Conservation (phyloP, 2,888 invertebrate species). For the Xestia ashworthii region DNA sequence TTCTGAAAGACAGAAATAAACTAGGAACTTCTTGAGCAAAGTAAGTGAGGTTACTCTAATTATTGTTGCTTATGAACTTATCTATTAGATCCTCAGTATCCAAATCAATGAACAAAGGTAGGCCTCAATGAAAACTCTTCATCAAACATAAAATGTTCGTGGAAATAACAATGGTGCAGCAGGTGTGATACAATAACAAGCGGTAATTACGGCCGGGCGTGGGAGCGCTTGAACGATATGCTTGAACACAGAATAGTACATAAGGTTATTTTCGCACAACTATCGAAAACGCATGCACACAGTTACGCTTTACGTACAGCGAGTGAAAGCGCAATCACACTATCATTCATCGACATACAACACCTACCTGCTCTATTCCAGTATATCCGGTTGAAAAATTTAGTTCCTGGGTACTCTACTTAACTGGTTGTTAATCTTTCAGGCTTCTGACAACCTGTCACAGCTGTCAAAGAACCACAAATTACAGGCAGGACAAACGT, state of each 20-base stretch:
- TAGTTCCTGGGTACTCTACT: neutral
- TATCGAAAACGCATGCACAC: neutral
- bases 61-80: neutral
- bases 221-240: slow-evolving; percentile 47
- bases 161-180: slow-evolving; percentile 49
- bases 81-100: neutral
- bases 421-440: neutral
- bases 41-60: neutral
- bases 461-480: no score
- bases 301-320: neutral
- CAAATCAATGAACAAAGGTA: slow-evolving; percentile 23
- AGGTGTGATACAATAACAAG: slow-evolving; percentile 63
- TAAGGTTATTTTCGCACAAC: neutral
- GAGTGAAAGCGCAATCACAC: neutral
- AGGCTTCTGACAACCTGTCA: neutral
- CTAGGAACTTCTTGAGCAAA: neutral
- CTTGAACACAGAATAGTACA: slow-evolving; percentile 4
- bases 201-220: slow-evolving; percentile 53
- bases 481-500: neutral
- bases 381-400: neutral
- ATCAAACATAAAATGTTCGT: slow-evolving; percentile 26
- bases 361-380: neutral
- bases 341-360: neutral
- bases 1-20: neutral
- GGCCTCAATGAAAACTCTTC: slow-evolving; percentile 19